Evolutionary conservation across 2,113 vertebrate species (phyloP).

Genomic region (Tetraodon nigroviridis): DNA sequence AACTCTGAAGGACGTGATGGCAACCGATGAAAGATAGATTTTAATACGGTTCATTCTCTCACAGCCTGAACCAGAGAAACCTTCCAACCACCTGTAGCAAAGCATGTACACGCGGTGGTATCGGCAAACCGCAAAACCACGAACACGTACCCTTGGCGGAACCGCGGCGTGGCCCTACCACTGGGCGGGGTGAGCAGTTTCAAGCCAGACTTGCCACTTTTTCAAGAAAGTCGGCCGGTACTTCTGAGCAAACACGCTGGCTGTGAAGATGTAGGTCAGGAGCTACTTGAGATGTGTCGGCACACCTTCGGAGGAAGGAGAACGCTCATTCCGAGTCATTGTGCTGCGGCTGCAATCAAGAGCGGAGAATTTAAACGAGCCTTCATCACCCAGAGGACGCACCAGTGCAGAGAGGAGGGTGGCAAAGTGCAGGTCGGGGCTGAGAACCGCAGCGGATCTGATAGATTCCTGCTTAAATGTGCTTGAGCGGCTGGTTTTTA

Average conservation of each 20-base stretch:
- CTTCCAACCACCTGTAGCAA: too few relatives aligned
- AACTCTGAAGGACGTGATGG: not conserved
- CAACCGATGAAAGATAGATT: not conserved
- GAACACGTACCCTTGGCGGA: too few relatives aligned
- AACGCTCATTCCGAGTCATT: conserved; percentile 10
- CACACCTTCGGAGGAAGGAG: conserved; percentile 6
- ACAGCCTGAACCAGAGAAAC: too few relatives aligned
- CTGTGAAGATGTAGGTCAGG: conserved; percentile 37
- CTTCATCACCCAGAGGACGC: conserved; percentile 35
- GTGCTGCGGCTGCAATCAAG: conserved; percentile 35
- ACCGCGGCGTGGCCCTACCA: too few relatives aligned
- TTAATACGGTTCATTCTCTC: too few relatives aligned
- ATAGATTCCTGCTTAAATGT: conserved; percentile 1
- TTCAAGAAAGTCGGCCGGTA: not conserved
- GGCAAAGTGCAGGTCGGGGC: conserved; percentile 3
- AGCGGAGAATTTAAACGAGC: conserved; percentile 43
- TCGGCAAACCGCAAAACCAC: too few relatives aligned
- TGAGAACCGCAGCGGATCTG: not conserved
- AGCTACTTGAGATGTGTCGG: conserved; percentile 13
- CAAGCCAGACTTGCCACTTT: conserved; percentile 3
- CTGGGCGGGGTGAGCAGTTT: conserved; percentile 3
- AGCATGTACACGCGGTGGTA: not conserved
- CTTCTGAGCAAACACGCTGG: conserved; percentile 17
- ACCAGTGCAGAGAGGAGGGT: not conserved
- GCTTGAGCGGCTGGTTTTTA: not conserved